phyloP scores from a whole-genome alignment of 2,797 vertebrate species.

The Semotilus atromaculatus region DNA sequence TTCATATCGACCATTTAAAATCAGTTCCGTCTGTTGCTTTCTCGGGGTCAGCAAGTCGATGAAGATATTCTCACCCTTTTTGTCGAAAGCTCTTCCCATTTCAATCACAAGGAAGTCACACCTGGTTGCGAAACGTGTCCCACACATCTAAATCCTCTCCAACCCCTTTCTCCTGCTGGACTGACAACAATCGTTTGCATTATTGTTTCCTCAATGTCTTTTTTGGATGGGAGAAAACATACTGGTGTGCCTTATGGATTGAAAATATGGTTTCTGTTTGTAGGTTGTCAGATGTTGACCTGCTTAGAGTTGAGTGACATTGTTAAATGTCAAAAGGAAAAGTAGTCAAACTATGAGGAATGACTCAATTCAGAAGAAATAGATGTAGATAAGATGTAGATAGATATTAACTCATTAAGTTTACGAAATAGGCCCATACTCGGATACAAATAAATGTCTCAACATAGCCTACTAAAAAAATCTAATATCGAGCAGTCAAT shows the following conservation, averaged over 20 bases:
- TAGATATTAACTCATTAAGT: not conserved
- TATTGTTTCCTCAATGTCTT: not conserved
- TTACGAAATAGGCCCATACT: not conserved
- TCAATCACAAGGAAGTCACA: constrained; percentile 53
- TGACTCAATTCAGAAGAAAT: not conserved
- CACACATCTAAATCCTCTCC: constrained; percentile 24
- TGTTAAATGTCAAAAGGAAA: not conserved
- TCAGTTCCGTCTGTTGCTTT: not conserved
- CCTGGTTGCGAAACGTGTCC: constrained; percentile 44
- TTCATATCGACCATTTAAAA: not conserved
- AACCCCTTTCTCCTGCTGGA: not conserved
- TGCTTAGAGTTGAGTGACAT: not conserved
- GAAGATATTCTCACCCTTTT: not conserved
- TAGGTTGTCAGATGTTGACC: not conserved
- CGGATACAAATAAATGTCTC: not conserved
- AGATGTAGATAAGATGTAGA: not conserved
- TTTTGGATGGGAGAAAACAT: not conserved
- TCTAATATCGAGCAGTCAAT: too few species aligned
- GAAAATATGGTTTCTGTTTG: not conserved
- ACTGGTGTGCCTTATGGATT: not conserved
- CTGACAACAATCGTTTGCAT: not conserved
- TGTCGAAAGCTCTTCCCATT: constrained; percentile 4
- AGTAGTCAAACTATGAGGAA: not conserved
- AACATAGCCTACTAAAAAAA: not conserved
- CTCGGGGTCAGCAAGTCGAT: not conserved